A percentile compares a stretch with the other conserved stretches of the same genome.
Evolutionary conservation across 2,113 vertebrate genomes (phyloP).

Genomic region (Microcebus griseorufus): DNA sequence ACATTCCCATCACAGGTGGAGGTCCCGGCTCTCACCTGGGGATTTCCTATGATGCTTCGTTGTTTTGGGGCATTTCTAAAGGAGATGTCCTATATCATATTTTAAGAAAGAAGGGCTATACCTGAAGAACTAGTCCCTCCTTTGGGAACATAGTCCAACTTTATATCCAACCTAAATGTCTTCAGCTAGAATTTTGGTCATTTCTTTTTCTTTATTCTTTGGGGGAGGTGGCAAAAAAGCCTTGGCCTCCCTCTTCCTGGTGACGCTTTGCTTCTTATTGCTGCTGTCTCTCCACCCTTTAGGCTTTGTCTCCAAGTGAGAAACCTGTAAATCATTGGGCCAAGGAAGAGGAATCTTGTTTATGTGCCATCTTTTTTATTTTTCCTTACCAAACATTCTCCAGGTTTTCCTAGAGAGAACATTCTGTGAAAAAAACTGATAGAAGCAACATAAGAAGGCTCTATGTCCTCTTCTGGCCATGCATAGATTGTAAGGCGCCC

Average conservation of each 20-base stretch:
- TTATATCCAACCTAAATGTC: not conserved
- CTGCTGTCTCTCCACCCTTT: rapidly evolving
- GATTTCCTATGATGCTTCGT: not conserved
- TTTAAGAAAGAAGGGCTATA: not conserved
- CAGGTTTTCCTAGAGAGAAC: not conserved
- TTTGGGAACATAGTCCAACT: not conserved
- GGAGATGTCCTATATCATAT: not conserved
- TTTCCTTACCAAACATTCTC: not conserved
- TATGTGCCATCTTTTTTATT: not conserved
- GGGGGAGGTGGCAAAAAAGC: not conserved
- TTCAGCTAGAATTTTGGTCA: not conserved
- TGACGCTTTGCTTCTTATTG: not conserved
- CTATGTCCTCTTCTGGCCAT: rapidly evolving
- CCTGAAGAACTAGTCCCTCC: not conserved
- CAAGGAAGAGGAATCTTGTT: not conserved
- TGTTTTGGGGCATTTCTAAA: not conserved
- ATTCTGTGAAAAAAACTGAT: not conserved
- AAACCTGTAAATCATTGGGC: not conserved
- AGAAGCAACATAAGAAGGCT: not conserved
- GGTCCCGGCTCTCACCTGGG: not conserved
- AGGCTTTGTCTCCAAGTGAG: not conserved
- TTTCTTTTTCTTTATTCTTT: not conserved
- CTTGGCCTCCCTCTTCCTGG: not conserved
- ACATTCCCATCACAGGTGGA: not conserved
- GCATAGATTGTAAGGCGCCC: rapidly evolving